Percentiles rank a stretch among this genome's conserved stretches.
phyloP scores from a whole-genome alignment of 2,113 vertebrate genomes.

The Falcunculus frontatus region DNA sequence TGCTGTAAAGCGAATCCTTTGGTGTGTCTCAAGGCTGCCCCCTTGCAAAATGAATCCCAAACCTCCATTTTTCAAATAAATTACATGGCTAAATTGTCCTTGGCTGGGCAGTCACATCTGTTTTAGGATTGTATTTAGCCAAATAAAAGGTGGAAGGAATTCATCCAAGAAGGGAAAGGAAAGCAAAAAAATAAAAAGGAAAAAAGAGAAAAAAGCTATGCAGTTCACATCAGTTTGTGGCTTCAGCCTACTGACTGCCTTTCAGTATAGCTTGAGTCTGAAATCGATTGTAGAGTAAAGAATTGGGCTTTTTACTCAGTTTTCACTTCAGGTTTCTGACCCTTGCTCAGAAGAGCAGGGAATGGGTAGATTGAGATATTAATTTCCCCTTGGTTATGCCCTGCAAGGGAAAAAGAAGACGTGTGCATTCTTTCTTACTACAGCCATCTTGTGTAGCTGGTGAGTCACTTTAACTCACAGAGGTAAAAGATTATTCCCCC shows the following conservation, averaged over 20 bases:
- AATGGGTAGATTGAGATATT: not conserved
- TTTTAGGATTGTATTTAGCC: slow-evolving; percentile 8
- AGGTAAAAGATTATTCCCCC: not conserved
- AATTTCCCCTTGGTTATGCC: not conserved
- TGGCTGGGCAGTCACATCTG: slow-evolving; percentile 39
- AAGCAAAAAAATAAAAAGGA: not conserved
- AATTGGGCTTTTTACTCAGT: not conserved
- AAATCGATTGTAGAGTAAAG: not conserved
- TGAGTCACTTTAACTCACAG: not conserved
- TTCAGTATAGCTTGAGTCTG: not conserved
- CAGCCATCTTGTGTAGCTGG: not conserved
- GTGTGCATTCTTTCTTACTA: not conserved
- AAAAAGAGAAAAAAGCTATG: not conserved
- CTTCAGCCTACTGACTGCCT: not conserved
- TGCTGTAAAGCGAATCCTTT: slow-evolving; percentile 17
- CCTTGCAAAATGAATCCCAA: slow-evolving; percentile 51
- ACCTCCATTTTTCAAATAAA: slow-evolving; percentile 50
- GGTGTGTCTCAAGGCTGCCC: slow-evolving; percentile 22
- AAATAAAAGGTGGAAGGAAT: slow-evolving; percentile 33
- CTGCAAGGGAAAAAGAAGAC: not conserved
- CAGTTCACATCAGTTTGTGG: not conserved
- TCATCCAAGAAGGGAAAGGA: not conserved
- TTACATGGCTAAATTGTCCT: slow-evolving; percentile 63
- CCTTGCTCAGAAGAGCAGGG: not conserved
- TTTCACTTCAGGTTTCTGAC: slow-evolving; percentile 22